Conservation (phyloP, 2,797 vertebrate genomes). For the Hoplostethus atlanticus region DNA sequence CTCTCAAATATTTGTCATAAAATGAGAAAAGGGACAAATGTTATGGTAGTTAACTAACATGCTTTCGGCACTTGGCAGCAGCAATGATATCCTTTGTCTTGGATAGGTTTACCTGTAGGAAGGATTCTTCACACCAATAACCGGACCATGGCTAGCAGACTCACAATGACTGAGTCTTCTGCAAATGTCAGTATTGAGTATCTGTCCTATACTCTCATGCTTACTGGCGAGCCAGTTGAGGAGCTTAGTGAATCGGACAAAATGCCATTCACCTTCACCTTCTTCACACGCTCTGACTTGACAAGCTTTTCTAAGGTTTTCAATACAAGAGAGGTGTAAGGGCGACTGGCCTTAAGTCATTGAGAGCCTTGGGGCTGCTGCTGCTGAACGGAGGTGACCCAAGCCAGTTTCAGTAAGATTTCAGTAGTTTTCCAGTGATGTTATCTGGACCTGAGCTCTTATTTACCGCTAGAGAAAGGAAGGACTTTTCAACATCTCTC, state of each 20-base stretch:
- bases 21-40: too few relatives aligned
- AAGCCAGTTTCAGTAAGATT: not conserved
- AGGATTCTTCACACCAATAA: too few relatives aligned
- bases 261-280: not conserved
- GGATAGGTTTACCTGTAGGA: too few relatives aligned
- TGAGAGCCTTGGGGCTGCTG: not conserved
- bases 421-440: too few relatives aligned
- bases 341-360: not conserved
- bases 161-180: slow-evolving; percentile 1
- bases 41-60: too few relatives aligned
- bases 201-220: not conserved
- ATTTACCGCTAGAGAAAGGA: too few relatives aligned
- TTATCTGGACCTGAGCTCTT: too few relatives aligned
- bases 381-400: not conserved
- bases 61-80: too few relatives aligned
- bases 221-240: slow-evolving; percentile 16
- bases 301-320: not conserved
- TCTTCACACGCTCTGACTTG: too few relatives aligned
- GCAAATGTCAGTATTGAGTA: not conserved
- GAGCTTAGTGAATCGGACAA: not conserved
- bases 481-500: too few relatives aligned
- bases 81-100: too few relatives aligned
- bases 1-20: too few relatives aligned
- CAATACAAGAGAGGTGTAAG: not conserved
- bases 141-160: not conserved